Evolutionary conservation across 2,888 invertebrate genomes (phyloP), one percentile per base, ranked within the genome.

Genomic region (Leptopilina syphax): DNA sequence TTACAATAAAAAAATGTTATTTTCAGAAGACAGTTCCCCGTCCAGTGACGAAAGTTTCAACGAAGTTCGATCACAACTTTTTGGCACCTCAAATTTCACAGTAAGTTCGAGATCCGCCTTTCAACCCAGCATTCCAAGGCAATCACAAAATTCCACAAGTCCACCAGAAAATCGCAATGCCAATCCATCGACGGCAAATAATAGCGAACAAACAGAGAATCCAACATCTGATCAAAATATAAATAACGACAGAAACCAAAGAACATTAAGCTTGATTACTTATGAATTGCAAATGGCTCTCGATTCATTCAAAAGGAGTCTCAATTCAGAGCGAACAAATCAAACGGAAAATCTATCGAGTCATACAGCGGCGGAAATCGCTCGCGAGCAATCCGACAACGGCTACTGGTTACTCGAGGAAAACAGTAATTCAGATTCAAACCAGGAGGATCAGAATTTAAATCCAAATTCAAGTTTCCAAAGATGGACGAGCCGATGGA

Each of bases 371-470:
- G 86, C 86, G 10, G 88, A 88, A 18, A 86, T 83, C 24, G 67
- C 77, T 0, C 83, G 83, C 0, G 90, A 90, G 67, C 89, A 89
- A 77, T 91, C 90, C 18, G 90, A 90, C 47, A 89, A 86, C 66
- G 91, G 91, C 3, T 90, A 90, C 68, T 90, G 90, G 90, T 76
- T 91, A 13, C 84, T 91, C 2, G 90, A 91, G 65, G 91, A 91
- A 76, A 90, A 91, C 67, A 90, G 88, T 63, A 89, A 89, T 77
- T 90, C 90, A 0, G 90, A 91, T 78, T 90, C 90, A 0, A 89
- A 90, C 83, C 86, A 88, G 4, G 90, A 90, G 0, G 88, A 87
- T 34, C 85, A 85, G 7, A 86, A 80, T 27, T 82, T 84, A 0
- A 83, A 82, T 6, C 60, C 82, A 0, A 86, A 84, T 57, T 65